Percentiles rank a stretch among this genome's conserved stretches.
Evolutionary conservation across 1,140 invertebrate genomes (phyloP).

Genomic region (Acromyrmex echinatior): DNA sequence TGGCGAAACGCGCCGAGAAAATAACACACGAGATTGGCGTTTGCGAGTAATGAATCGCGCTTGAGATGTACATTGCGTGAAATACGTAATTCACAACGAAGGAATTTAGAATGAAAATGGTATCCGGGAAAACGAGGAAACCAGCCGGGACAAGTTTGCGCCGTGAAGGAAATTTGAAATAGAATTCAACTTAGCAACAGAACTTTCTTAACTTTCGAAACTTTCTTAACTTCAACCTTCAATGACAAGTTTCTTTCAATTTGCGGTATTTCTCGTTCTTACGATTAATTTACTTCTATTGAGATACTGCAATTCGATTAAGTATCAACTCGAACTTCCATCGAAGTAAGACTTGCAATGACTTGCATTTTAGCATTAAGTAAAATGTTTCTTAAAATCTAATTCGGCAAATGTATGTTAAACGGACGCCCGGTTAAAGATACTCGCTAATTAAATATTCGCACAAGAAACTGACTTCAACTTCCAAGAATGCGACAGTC

Average conservation of each 20-base stretch:
- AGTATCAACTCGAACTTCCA: neutral
- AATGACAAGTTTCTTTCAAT: neutral
- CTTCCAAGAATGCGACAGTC: neutral
- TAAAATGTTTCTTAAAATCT: neutral
- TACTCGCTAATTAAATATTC: neutral
- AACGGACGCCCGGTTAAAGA: neutral
- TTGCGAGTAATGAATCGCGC: neutral
- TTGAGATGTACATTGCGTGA: neutral
- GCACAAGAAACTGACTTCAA: neutral
- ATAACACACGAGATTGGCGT: neutral
- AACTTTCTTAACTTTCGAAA: neutral
- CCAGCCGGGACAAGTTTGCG: neutral
- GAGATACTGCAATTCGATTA: neutral
- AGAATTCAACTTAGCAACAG: neutral
- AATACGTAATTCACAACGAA: neutral
- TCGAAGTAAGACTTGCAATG: neutral
- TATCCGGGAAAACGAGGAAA: neutral
- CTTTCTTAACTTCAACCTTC: neutral
- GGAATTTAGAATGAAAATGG: neutral
- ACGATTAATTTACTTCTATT: neutral
- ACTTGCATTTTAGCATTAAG: neutral
- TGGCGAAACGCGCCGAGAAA: neutral
- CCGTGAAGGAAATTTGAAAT: neutral
- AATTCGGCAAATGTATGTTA: neutral
- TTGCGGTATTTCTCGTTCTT: neutral